Evolutionary conservation across 2,797 vertebrate genomes (phyloP).

Genomic region (Enteromius fasciolatus): DNA sequence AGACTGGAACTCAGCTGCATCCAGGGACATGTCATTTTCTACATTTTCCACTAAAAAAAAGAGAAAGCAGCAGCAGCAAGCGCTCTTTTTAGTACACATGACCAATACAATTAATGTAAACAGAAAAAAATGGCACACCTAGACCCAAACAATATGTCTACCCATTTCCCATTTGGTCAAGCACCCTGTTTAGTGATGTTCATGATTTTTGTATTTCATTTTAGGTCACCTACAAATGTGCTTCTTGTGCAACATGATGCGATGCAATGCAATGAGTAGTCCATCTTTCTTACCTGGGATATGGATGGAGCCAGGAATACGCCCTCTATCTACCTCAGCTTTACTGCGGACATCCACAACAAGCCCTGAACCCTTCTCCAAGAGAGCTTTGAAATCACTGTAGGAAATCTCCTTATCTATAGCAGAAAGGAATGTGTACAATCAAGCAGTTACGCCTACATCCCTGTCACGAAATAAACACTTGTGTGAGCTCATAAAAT

Average conservation of each 20-base stretch:
- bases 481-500: background rate
- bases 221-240: background rate
- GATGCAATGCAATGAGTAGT: background rate
- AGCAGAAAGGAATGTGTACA: slow-evolving; percentile 2
- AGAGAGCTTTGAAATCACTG: slow-evolving; percentile 72
- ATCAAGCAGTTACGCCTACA: background rate
- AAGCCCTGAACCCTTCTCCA: slow-evolving; percentile 66
- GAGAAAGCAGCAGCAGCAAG: background rate
- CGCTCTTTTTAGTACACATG: background rate
- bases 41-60: slow-evolving; percentile 72
- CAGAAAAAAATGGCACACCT: background rate
- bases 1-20: slow-evolving; percentile 73
- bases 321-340: slow-evolving; percentile 78
- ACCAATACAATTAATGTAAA: background rate
- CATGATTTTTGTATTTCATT: background rate
- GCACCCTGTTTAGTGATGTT: background rate
- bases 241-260: background rate
- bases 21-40: slow-evolving; percentile 75
- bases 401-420: slow-evolving; percentile 68
- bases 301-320: slow-evolving; percentile 78
- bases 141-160: background rate
- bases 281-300: slow-evolving; percentile 74
- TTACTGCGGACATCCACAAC: slow-evolving; percentile 81
- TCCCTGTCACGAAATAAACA: background rate
- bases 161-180: background rate